Conservation (phyloP, 1,140 invertebrate genomes). For the Apis mellifera region DNA sequence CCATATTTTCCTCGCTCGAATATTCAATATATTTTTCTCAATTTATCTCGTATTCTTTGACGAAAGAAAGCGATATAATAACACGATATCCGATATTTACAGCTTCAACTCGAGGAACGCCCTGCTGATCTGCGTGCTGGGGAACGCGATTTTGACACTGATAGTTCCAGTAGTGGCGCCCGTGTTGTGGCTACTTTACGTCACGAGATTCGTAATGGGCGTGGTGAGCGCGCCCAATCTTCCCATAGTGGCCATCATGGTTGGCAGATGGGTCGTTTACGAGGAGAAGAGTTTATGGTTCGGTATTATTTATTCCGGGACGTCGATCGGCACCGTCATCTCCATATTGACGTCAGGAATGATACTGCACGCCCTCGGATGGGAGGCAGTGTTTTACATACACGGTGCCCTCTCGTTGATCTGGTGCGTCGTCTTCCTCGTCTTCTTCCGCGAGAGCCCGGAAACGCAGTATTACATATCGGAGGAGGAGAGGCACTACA, state of each 20-base stretch:
- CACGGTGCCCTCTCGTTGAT: conserved; percentile 86
- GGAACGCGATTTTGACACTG: conserved; percentile 88
- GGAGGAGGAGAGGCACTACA: conserved; percentile 84
- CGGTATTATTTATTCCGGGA: conserved; percentile 86
- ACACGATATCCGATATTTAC: not conserved
- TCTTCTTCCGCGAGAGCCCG: conserved; percentile 87
- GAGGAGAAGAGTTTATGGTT: conserved; percentile 80
- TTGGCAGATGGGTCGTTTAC: conserved; percentile 78
- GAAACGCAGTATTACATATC: conserved; percentile 88
- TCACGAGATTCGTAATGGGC: conserved; percentile 83
- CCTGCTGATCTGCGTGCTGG: conserved; percentile 88
- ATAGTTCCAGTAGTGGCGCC: conserved; percentile 84
- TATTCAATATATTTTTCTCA: too few relatives aligned
- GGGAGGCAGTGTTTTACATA: conserved; percentile 91
- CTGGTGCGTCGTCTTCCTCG: conserved; percentile 87
- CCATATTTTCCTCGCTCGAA: too few relatives aligned
- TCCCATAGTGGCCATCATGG: conserved; percentile 76
- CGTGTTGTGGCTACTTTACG: conserved; percentile 79
- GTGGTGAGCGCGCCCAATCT: conserved; percentile 81
- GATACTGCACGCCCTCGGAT: conserved; percentile 85
- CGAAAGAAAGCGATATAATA: too few relatives aligned
- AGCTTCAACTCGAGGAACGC: conserved; percentile 91
- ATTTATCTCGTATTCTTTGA: too few relatives aligned
- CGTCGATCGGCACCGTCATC: conserved; percentile 89
- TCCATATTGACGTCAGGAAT: conserved; percentile 88